phyloP scores from a whole-genome alignment of 2,888 invertebrate genomes.

The Tuta absoluta region DNA sequence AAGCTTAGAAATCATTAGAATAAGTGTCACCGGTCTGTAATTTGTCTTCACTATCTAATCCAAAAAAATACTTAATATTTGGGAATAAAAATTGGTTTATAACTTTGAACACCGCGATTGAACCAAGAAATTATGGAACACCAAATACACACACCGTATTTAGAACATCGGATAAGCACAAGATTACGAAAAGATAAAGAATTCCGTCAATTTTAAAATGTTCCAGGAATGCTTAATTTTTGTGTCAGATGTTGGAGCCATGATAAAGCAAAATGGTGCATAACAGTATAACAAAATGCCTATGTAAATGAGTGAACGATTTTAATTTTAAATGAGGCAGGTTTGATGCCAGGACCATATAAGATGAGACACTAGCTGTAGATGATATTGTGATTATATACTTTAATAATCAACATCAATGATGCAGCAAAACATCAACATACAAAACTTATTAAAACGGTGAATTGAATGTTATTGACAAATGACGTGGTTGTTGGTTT shows the following conservation, averaged over 20 bases:
- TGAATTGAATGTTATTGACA: too few relatives aligned
- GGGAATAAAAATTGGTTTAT: too few relatives aligned
- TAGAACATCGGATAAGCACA: too few relatives aligned
- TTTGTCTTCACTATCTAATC: too few relatives aligned
- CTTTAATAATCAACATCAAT: background rate
- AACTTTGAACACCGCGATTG: too few relatives aligned
- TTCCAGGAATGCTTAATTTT: slow-evolving; percentile 26
- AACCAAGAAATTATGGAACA: too few relatives aligned
- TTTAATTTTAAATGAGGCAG: slow-evolving; percentile 59
- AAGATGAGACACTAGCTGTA: slow-evolving; percentile 19
- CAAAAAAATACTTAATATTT: too few relatives aligned
- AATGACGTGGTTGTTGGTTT: background rate
- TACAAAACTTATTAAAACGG: slow-evolving; percentile 4
- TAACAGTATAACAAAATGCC: slow-evolving; percentile 51
- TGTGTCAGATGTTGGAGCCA: slow-evolving; percentile 32
- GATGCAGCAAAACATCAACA: background rate
- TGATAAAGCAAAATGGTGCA: slow-evolving; percentile 37
- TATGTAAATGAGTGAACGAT: slow-evolving; percentile 58
- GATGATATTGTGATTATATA: slow-evolving; percentile 10
- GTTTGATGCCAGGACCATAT: slow-evolving; percentile 30
- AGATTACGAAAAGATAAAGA: slow-evolving; percentile 19
- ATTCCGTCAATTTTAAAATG: slow-evolving; percentile 9
- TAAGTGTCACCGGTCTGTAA: too few relatives aligned
- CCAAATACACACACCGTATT: too few relatives aligned
- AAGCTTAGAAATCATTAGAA: too few relatives aligned